These are phyloP conservation scores for Papilio glaucus DNA, from an alignment of 1,140 invertebrate species.

Conservation along the genomic window DNA sequence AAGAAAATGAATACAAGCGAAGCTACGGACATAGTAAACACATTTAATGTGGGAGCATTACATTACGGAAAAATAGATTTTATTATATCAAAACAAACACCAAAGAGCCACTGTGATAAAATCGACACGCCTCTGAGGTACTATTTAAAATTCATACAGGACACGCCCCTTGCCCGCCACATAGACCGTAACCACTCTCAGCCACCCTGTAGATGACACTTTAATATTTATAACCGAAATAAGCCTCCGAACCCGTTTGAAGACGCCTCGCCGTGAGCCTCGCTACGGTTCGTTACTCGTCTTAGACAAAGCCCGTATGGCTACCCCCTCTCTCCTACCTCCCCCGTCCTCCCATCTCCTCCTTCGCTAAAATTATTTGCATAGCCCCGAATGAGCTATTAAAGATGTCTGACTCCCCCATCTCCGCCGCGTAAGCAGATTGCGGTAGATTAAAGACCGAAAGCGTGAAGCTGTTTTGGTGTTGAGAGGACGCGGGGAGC, in stretches of 20 bases:
- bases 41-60: too few relatives aligned
- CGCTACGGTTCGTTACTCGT: slow-evolving; percentile 64
- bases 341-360: slow-evolving; percentile 33
- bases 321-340: slow-evolving; percentile 41
- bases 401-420: slow-evolving; percentile 62
- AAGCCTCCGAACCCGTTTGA: slow-evolving; percentile 63
- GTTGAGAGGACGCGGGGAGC: not conserved
- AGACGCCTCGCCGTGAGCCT: slow-evolving; percentile 47
- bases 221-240: slow-evolving; percentile 70
- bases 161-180: slow-evolving; percentile 50
- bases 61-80: too few relatives aligned
- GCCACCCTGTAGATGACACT: slow-evolving; percentile 52
- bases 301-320: slow-evolving; percentile 70
- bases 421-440: slow-evolving; percentile 62
- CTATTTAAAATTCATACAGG: slow-evolving; percentile 44
- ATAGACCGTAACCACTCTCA: slow-evolving; percentile 59
- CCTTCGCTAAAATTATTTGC: slow-evolving; percentile 65
- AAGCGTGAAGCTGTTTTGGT: slow-evolving; percentile 46
- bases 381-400: slow-evolving; percentile 73
- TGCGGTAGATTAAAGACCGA: slow-evolving; percentile 72
- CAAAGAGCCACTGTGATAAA: slow-evolving; percentile 22
- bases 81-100: not conserved
- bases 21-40: too few relatives aligned
- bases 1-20: too few relatives aligned
- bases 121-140: slow-evolving; percentile 46